phyloP scores from a whole-genome alignment of 2,888 invertebrate genomes.

The Orchestes rusci region DNA sequence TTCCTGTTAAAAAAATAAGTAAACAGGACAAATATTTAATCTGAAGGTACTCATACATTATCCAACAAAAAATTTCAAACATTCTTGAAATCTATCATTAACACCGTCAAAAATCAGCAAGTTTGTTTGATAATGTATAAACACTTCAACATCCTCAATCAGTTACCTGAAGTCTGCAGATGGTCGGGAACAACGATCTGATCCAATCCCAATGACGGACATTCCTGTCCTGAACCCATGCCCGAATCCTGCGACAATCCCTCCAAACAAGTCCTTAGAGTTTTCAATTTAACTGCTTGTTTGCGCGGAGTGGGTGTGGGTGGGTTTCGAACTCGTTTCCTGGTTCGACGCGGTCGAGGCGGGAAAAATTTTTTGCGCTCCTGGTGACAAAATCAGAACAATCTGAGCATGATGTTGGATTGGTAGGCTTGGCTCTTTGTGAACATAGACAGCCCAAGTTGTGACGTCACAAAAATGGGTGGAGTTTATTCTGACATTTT shows the following conservation, averaged over 20 bases:
- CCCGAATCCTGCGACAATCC: constrained; percentile 42
- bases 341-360: constrained; percentile 50
- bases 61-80: no score
- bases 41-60: no score
- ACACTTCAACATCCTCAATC: no score
- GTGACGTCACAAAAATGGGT: no score
- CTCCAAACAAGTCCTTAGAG: constrained; percentile 37
- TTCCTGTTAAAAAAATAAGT: no score
- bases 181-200: constrained; percentile 39
- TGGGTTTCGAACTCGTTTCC: constrained; percentile 3
- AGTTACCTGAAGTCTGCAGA: constrained; percentile 19
- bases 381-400: constrained; percentile 41
- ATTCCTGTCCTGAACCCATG: constrained; percentile 41
- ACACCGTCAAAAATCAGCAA: no score
- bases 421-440: not conserved
- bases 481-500: no score
- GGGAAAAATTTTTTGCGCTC: constrained; percentile 62
- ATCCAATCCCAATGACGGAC: constrained; percentile 35
- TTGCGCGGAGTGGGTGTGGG: not conserved
- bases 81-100: no score
- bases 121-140: no score
- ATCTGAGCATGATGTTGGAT: constrained; percentile 6
- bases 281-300: constrained; percentile 38
- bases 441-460: constrained; percentile 1
- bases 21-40: no score